Evolutionary conservation across 2,797 vertebrate species (phyloP).

Genomic region (Salmo trutta): DNA sequence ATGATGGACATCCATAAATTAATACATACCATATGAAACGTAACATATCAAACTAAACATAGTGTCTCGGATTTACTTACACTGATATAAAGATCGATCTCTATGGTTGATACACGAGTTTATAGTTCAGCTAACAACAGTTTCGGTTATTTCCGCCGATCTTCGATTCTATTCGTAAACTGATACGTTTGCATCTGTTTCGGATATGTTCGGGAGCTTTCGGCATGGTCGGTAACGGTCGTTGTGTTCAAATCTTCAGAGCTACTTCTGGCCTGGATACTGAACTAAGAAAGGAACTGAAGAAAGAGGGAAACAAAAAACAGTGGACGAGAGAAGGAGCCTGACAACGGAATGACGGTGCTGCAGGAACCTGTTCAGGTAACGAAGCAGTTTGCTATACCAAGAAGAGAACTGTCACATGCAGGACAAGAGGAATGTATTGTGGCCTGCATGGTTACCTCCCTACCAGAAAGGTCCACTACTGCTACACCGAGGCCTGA

Average conservation of each 20-base stretch:
- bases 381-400: constrained; percentile 44
- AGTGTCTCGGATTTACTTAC: no score
- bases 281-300: constrained; percentile 72
- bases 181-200: constrained; percentile 40
- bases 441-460: constrained; percentile 28
- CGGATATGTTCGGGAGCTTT: constrained; percentile 70
- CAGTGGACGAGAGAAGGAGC: constrained; percentile 57
- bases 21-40: no score
- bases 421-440: constrained; percentile 19
- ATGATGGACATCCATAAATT: no score
- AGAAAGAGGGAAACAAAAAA: constrained; percentile 56
- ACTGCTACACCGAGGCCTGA: constrained; percentile 63
- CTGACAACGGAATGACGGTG: constrained; percentile 90
- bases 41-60: no score
- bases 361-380: constrained; percentile 99
- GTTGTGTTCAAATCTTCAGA: constrained; percentile 90
- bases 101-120: background rate
- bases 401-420: constrained; percentile 38
- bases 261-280: constrained; percentile 71
- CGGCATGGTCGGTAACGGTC: constrained; percentile 89
- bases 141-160: constrained; percentile 28
- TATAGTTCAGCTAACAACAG: background rate
- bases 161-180: constrained; percentile 60
- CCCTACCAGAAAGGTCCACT: constrained; percentile 56
- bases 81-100: no score